Percentiles rank a stretch among this genome's conserved stretches.
phyloP scores from a whole-genome alignment of 2,113 vertebrate genomes.

The Mus pahari region DNA sequence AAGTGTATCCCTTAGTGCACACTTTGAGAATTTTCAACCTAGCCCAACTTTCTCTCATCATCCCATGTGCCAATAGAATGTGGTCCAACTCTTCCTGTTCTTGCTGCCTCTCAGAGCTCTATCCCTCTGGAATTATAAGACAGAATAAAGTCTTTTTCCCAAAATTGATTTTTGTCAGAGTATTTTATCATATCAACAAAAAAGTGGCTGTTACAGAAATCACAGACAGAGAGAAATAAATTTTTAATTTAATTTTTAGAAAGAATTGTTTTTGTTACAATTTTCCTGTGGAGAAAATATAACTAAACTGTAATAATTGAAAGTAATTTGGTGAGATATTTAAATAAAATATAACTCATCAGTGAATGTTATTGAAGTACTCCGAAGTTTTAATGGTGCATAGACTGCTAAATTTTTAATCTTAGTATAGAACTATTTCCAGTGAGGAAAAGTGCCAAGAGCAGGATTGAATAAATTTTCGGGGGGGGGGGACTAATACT shows the following conservation, averaged over 20 bases:
- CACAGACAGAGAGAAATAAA: background rate
- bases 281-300: background rate
- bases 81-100: background rate
- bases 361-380: background rate
- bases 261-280: background rate
- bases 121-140: background rate
- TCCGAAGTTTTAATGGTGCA: background rate
- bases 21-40: background rate
- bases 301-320: background rate
- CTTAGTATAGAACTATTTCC: background rate
- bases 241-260: background rate
- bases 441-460: background rate
- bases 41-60: background rate
- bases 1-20: background rate
- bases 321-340: background rate
- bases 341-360: background rate
- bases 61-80: background rate
- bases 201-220: background rate
- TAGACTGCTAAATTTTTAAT: slow-evolving; percentile 28
- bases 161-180: background rate
- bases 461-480: background rate
- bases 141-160: background rate
- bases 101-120: background rate
- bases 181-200: background rate
- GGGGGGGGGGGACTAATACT: background rate